phyloP scores from a whole-genome alignment of 1,140 invertebrate species.

The Nixonia krombeini region DNA sequence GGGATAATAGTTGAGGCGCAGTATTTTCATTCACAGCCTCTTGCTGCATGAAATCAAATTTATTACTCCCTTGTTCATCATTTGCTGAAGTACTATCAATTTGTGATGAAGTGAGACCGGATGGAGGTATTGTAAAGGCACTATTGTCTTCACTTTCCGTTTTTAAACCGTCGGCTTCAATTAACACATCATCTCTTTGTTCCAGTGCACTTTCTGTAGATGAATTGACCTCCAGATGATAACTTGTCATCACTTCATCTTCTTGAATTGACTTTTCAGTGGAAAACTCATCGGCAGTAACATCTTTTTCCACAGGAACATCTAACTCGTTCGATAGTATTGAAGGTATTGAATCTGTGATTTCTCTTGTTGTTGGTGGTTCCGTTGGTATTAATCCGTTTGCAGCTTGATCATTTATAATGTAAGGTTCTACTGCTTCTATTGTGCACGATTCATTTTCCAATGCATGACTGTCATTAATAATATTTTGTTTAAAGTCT shows the following conservation, averaged over 20 bases:
- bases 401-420: neutral
- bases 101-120: neutral
- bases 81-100: neutral
- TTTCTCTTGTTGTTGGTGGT: neutral
- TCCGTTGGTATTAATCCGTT: neutral
- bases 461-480: slow-evolving; percentile 28
- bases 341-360: neutral
- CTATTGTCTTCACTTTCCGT: neutral
- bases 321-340: neutral
- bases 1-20: too few relatives aligned
- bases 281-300: neutral
- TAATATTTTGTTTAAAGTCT: slow-evolving; percentile 29
- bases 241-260: too few relatives aligned
- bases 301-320: slow-evolving; percentile 5
- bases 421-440: neutral
- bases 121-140: neutral
- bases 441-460: slow-evolving; percentile 10
- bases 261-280: neutral
- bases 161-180: slow-evolving; percentile 5
- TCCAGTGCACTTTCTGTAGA: too few relatives aligned
- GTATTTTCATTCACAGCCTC: too few relatives aligned
- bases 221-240: too few relatives aligned
- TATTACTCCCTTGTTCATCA: too few relatives aligned
- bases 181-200: too few relatives aligned
- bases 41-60: too few relatives aligned